Percentiles rank a stretch among this genome's conserved stretches.
Conservation (phyloP, 2,113 vertebrate species). For the Urocynchramus pylzowi region DNA sequence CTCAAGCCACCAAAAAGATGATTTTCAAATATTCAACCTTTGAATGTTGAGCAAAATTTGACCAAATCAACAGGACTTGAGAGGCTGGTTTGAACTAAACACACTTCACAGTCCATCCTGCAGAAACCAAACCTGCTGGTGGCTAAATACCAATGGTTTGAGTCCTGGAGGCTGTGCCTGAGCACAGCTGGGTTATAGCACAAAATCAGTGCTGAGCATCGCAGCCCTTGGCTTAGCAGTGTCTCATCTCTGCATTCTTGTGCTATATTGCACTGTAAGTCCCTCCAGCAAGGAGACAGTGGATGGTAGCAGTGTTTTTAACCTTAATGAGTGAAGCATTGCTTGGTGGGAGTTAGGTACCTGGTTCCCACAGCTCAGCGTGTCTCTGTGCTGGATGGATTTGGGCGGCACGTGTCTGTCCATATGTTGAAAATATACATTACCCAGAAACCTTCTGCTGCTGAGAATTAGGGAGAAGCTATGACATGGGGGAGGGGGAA, state of each 20-base stretch:
- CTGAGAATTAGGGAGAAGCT: neutral
- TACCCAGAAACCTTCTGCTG: slow-evolving; percentile 33
- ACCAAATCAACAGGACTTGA: neutral
- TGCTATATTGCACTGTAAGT: neutral
- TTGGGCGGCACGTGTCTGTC: fast-evolving
- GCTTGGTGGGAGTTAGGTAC: neutral
- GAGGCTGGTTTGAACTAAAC: neutral
- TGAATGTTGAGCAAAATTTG: neutral
- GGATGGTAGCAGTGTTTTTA: neutral
- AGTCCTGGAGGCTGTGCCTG: neutral
- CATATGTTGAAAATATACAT: neutral
- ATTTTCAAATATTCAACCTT: neutral
- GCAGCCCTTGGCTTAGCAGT: neutral
- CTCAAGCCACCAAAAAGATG: neutral
- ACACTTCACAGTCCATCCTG: neutral
- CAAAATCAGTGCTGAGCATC: neutral
- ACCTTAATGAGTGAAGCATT: neutral
- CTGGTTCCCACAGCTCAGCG: neutral
- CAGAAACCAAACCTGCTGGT: neutral
- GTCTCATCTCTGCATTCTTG: neutral
- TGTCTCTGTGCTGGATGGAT: neutral
- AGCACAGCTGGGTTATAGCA: neutral
- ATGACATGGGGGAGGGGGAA: neutral
- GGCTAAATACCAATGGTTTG: neutral
- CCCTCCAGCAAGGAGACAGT: neutral